These are phyloP conservation scores for Phengaris alcon DNA, from an alignment of 2,888 invertebrate species.

Conservation along the genomic window DNA sequence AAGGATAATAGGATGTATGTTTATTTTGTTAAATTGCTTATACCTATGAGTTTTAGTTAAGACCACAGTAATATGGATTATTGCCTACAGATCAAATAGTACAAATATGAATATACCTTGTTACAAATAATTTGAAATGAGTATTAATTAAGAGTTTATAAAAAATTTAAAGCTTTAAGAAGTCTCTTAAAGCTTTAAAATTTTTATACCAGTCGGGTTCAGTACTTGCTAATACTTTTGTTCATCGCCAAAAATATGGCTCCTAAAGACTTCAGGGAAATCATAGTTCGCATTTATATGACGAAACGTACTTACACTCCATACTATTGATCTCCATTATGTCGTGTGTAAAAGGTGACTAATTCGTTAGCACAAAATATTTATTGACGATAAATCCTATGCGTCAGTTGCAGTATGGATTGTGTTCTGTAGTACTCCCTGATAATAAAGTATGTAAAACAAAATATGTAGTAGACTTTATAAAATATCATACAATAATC, in stretches of 20 bases:
- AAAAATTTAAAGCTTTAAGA: background rate
- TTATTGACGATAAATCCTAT: background rate
- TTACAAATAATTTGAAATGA: conserved; percentile 3
- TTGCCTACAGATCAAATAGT: background rate
- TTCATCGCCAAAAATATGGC: background rate
- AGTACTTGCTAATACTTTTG: background rate
- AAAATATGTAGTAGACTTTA: background rate
- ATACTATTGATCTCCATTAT: conserved; percentile 11
- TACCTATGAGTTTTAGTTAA: background rate
- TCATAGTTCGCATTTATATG: conserved; percentile 11
- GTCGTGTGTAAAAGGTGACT: conserved; percentile 3
- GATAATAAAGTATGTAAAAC: background rate
- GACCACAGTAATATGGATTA: background rate
- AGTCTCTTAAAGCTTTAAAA: no score
- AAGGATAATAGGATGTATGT: background rate
- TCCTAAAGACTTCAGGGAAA: background rate
- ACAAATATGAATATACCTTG: conserved; percentile 4
- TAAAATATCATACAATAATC: background rate
- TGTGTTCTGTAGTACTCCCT: background rate
- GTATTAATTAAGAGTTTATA: background rate
- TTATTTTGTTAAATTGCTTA: background rate
- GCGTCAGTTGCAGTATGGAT: background rate
- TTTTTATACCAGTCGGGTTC: no score
- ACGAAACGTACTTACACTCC: conserved; percentile 24
- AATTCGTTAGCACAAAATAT: conserved; percentile 12